Conservation (phyloP, 2,797 vertebrate genomes). For the Carapus acus region DNA sequence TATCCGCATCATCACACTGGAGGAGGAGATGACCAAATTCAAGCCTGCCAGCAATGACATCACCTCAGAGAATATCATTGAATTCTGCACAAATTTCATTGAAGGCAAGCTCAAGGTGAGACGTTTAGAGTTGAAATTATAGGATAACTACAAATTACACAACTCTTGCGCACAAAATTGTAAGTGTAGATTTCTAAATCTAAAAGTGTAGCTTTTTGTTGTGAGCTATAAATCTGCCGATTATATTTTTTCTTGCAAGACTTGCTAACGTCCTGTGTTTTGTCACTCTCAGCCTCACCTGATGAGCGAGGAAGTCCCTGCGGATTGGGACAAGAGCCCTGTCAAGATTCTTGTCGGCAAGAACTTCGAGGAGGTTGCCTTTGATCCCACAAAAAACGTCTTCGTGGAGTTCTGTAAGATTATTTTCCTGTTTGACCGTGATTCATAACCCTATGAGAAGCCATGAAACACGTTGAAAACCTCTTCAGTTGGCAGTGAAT, state of each 20-base stretch:
- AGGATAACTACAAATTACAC: too few relatives aligned
- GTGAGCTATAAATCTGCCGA: too few relatives aligned
- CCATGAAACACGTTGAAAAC: too few relatives aligned
- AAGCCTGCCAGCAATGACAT: constrained; percentile 82
- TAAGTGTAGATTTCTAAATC: too few relatives aligned
- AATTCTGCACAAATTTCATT: constrained; percentile 84
- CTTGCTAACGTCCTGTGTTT: too few relatives aligned
- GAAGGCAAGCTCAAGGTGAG: constrained; percentile 94
- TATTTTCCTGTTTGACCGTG: not conserved
- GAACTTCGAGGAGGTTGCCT: constrained; percentile 94
- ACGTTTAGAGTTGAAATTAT: not conserved
- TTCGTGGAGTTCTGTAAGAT: constrained; percentile 97
- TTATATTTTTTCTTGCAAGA: too few relatives aligned
- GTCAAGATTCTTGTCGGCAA: constrained; percentile 92
- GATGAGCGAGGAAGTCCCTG: constrained; percentile 95
- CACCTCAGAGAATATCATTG: constrained; percentile 81
- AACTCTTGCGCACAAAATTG: too few relatives aligned
- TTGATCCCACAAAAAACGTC: constrained; percentile 85
- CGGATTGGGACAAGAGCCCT: constrained; percentile 91
- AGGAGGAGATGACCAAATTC: constrained; percentile 99
- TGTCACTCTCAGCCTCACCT: constrained; percentile 80
- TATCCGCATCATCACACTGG: constrained; percentile 92
- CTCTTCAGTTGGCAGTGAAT: too few relatives aligned
- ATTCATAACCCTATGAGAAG: too few relatives aligned
- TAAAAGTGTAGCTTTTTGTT: too few relatives aligned